Base-by-base conservation (phyloP, 2,113 vertebrate species). In the Dendrocopos noguchii region DNA sequence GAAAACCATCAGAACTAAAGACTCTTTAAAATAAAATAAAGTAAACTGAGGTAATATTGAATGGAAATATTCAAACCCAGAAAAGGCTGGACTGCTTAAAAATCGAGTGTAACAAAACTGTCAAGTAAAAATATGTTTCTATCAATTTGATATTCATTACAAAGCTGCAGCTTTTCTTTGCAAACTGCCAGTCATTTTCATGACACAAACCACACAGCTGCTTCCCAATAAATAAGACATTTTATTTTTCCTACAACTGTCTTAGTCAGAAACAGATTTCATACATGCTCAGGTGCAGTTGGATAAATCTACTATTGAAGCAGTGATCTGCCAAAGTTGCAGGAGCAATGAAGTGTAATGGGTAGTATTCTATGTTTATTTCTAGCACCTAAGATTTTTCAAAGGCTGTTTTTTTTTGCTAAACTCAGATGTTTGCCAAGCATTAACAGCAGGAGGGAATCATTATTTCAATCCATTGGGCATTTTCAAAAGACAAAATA, bases 121-220 rank as follows among this genome's bases (percentile, higher is more conserved):
- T 64, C 88, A 90, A 80, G 44, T 87, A 67, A 90, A 94, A 91
- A 74, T 76, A 82, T 63, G 64, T 70, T 94, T 89, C 42, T 71
- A 57, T 19, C 67, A 73, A 77, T 73, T n/a, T 74, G 75, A 95
- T 92, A 95, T 90, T 84, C 95, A 88, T 94, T 90, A 74, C 12
- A 60, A 85, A 86, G 27, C 74, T 72, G n/a, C 17, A 61, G 27
- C 28, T 84, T 78, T 59, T 42, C 31, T 87, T 86, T 81, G 36
- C 36, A 56, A 88, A 15, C 36, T 83, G 42, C 22, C 42, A 71
- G 50, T 67, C 61, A 67, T 56, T 90, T 90, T 78, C 57, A 70
- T 65, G 86, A 44, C 36, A 65, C 47, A 53, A 83, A 74, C 29
- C 7, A 74, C 16, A 39, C 11, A 34, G 18, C 19, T 16, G 27